Conservation (phyloP, 23 tunicate species). For the Ascidia mentula region DNA sequence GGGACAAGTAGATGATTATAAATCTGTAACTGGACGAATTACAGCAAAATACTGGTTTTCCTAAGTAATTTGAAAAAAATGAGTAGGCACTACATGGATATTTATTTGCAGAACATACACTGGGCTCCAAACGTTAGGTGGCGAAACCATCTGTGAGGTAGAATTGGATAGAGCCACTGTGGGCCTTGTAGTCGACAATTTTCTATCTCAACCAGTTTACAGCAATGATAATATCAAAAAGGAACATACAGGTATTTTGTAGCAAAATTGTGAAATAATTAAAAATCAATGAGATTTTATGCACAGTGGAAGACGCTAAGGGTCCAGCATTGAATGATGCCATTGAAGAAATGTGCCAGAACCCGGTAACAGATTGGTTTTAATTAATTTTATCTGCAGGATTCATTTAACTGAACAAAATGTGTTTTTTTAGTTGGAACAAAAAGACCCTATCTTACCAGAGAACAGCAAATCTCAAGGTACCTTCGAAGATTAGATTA, state of each 20-base stretch:
- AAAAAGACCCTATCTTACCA: no score
- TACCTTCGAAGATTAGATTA: no score
- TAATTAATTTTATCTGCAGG: no score
- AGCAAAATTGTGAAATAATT: background rate
- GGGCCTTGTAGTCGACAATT: slow-evolving; percentile 37
- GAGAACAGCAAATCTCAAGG: no score
- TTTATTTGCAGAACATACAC: slow-evolving; percentile 65
- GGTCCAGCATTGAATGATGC: no score
- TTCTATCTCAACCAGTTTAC: slow-evolving; percentile 31
- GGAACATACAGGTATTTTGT: background rate
- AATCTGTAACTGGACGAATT: no score
- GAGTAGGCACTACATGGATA: background rate
- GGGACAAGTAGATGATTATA: no score
- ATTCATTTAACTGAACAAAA: no score
- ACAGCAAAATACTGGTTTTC: no score
- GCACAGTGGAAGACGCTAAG: background rate
- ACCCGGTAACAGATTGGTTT: no score
- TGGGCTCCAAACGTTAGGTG: slow-evolving; percentile 84
- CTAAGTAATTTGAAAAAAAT: background rate
- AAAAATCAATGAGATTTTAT: background rate
- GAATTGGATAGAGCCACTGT: slow-evolving; percentile 68
- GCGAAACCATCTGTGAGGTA: slow-evolving; percentile 84
- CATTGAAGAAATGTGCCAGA: no score
- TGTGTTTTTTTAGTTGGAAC: no score
- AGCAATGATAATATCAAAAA: background rate